Base-by-base conservation (phyloP, 2,797 vertebrate genomes). In the Caiman crocodilus region DNA sequence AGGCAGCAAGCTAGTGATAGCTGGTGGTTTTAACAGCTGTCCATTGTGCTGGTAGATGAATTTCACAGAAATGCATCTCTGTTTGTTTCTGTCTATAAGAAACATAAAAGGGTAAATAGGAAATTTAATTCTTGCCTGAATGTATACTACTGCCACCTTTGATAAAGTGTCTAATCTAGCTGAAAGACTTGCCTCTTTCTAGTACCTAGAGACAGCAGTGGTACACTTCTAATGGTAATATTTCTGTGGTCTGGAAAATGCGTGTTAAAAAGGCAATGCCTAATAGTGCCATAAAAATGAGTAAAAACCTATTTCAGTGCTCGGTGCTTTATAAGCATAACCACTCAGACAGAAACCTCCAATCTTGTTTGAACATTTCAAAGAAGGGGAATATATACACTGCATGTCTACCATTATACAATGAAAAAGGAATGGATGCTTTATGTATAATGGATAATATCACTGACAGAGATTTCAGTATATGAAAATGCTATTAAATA, bases 261-360 rank as follows among this genome's bases (percentile, higher is more conserved):
- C 80, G 88, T 76, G 74, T 90, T 88, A 92, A 25, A 63, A 78
- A 95, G 88, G 84, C 85, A 85, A 14, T 81, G 92, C 84, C 69
- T 74, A 28, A 85, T 56, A 83, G 88, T 74, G 87, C 91, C 92
- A 91, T 56, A 94, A 95, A 96, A 84, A 85, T 85, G 81, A 97
- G 84, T 88, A 91, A 96, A 97, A 95, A 97, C 82, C 42, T 69
- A 88, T 61, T 94, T 95, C 87, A 77, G 57, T 90, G 65, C 73
- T 57, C 42, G 80, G 76, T 84, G 3, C 81, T 95, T 95, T 59
- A 25, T 79, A 87, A 65, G 82, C 76, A 83, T 90, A 94, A 85
- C 61, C 85, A 87, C 76, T 87, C 73, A 74, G 79, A 85, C 94
- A 84, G 85, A 94, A 73, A 90, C 15, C 30, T 81, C 20, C 74